Evolutionary conservation across 2,888 invertebrate genomes (phyloP).

Genomic region (Tachystola acroxantha): DNA sequence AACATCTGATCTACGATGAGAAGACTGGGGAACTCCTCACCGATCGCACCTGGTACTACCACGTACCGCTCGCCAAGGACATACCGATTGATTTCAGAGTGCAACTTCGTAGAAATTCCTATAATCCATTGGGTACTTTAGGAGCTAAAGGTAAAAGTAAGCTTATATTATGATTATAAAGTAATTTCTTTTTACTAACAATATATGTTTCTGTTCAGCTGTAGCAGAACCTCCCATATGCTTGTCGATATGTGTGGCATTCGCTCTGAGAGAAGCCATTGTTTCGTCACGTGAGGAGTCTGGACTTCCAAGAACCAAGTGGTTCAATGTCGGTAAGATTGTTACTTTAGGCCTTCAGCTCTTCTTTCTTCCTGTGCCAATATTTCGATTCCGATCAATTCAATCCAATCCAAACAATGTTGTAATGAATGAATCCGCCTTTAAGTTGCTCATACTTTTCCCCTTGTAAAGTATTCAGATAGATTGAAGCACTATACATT

Average conservation of each 20-base stretch:
- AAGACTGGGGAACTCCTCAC: constrained; percentile 79
- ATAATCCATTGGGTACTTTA: constrained; percentile 75
- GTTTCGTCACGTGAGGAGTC: constrained; percentile 76
- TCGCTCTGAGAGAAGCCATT: constrained; percentile 79
- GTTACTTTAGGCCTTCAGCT: not conserved
- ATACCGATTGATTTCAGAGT: constrained; percentile 81
- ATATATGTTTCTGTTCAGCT: constrained; percentile 30
- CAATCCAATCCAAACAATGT: too few relatives aligned
- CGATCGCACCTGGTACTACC: constrained; percentile 84
- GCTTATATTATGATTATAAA: too few relatives aligned
- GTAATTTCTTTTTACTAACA: too few relatives aligned
- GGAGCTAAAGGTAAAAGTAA: constrained; percentile 60
- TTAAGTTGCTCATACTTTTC: too few relatives aligned
- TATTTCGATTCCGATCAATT: too few relatives aligned
- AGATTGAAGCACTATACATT: too few relatives aligned
- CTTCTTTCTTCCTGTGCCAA: too few relatives aligned
- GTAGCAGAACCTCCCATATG: constrained; percentile 59
- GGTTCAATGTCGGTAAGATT: constrained; percentile 74
- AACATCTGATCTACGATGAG: constrained; percentile 77
- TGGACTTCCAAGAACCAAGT: constrained; percentile 54
- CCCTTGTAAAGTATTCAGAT: too few relatives aligned
- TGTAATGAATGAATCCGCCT: too few relatives aligned
- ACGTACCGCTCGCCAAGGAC: constrained; percentile 80
- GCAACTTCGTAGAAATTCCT: constrained; percentile 73
- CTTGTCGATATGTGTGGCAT: constrained; percentile 48